Percentiles rank a stretch among this genome's conserved stretches.
phyloP scores from a whole-genome alignment of 2,888 invertebrate species.

The Napeogenes inachia region DNA sequence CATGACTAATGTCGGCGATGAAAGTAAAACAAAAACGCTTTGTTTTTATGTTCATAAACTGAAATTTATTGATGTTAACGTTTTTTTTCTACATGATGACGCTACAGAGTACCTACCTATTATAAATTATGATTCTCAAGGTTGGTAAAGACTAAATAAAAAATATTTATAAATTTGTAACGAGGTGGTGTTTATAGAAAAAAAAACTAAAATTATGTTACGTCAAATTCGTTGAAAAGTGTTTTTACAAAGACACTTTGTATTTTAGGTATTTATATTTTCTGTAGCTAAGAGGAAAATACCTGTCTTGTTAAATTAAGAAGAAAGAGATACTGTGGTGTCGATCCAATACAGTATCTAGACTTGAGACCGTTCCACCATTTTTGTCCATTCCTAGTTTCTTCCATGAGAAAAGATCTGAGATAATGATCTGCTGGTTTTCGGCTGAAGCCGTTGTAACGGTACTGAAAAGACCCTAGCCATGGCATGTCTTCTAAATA shows the following conservation, averaged over 20 bases:
- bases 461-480: slow-evolving; percentile 92
- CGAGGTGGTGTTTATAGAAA: no score
- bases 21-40: slow-evolving; percentile 92
- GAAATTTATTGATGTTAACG: slow-evolving; percentile 18
- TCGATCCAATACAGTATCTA: slow-evolving; percentile 78
- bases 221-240: no score
- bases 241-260: neutral
- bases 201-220: no score
- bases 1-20: slow-evolving; percentile 92
- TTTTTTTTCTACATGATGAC: neutral
- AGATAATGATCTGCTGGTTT: slow-evolving; percentile 95
- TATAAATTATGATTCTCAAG: no score
- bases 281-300: slow-evolving; percentile 23
- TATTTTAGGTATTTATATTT: neutral
- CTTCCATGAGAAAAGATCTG: slow-evolving; percentile 86
- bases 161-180: no score
- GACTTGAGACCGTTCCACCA: slow-evolving; percentile 64
- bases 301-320: slow-evolving; percentile 82
- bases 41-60: slow-evolving; percentile 53
- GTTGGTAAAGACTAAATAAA: no score
- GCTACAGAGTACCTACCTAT: no score
- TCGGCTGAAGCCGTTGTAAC: slow-evolving; percentile 89
- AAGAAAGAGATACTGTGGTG: slow-evolving; percentile 83
- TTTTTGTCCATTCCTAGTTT: slow-evolving; percentile 41
- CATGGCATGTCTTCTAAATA: slow-evolving; percentile 92